phyloP scores from a whole-genome alignment of 2,113 vertebrate species.

The Silurus glanis region DNA sequence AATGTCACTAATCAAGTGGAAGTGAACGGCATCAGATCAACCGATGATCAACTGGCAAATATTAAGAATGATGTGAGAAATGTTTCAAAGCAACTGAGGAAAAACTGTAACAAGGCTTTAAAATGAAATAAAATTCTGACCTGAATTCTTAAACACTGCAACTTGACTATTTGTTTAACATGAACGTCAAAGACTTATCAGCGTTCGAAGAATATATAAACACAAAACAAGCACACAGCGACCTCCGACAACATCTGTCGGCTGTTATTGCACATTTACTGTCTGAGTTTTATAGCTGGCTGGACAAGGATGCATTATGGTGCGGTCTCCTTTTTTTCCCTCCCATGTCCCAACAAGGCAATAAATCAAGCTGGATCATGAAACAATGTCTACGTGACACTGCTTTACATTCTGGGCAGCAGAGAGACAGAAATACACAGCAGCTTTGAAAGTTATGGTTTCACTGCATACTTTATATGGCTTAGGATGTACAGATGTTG shows the following conservation, averaged over 20 bases:
- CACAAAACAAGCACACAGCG: constrained; percentile 4
- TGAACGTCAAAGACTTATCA: constrained; percentile 27
- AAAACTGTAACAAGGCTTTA: not conserved
- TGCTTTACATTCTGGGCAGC: constrained; percentile 4
- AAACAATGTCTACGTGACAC: not conserved
- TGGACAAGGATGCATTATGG: constrained; percentile 13
- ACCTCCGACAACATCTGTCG: constrained; percentile 7
- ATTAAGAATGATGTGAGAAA: too few species aligned
- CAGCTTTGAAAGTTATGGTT: constrained; percentile 6
- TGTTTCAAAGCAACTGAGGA: too few species aligned
- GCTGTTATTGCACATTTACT: constrained; percentile 23
- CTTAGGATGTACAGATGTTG: constrained; percentile 7
- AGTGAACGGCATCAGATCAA: too few species aligned
- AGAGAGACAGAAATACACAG: not conserved
- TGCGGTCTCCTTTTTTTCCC: not conserved
- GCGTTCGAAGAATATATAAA: constrained; percentile 26
- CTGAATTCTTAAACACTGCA: constrained; percentile 32
- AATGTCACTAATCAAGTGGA: too few species aligned
- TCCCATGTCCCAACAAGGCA: constrained; percentile 25
- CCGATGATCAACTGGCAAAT: too few species aligned
- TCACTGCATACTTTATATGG: constrained; percentile 4
- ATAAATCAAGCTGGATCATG: constrained; percentile 32
- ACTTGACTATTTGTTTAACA: constrained; percentile 34
- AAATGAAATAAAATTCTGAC: constrained; percentile 8
- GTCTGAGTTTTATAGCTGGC: constrained; percentile 29